Evolutionary conservation across 2,888 invertebrate genomes (phyloP).

Genomic region (Xanthostigma xanthostigma): DNA sequence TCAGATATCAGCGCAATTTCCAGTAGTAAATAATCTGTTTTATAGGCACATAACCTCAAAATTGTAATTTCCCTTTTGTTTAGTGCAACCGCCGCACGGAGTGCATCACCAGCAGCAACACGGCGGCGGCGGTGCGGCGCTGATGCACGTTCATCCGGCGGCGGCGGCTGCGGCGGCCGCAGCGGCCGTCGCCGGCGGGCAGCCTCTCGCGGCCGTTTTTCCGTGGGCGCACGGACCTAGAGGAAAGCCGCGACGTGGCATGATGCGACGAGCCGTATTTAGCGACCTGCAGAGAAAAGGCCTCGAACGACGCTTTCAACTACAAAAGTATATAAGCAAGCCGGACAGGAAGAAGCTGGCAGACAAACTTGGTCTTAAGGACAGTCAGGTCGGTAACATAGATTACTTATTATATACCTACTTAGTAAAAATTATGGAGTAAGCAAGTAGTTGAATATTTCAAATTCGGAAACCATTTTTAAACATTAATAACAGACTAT

Average conservation of each 20-base stretch:
- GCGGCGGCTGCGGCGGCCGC: constrained; percentile 14
- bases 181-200: constrained; percentile 30
- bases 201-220: constrained; percentile 37
- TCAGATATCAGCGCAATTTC: too few relatives aligned
- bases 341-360: constrained; percentile 95
- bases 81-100: constrained; percentile 16
- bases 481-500: too few relatives aligned
- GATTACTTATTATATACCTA: background rate
- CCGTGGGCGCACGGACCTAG: constrained; percentile 86
- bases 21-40: too few relatives aligned
- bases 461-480: too few relatives aligned
- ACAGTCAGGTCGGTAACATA: constrained; percentile 69
- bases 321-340: constrained; percentile 97
- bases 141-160: constrained; percentile 1
- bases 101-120: constrained; percentile 9
- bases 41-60: too few relatives aligned
- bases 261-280: constrained; percentile 96
- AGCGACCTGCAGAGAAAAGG: constrained; percentile 86
- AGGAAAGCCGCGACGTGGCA: constrained; percentile 87
- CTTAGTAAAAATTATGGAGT: too few relatives aligned
- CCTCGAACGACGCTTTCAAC: constrained; percentile 86
- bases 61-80: too few relatives aligned
- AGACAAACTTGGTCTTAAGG: constrained; percentile 88
- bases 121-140: constrained; percentile 1
- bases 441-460: too few relatives aligned